Evolutionary conservation across 2,113 vertebrate genomes (phyloP).

Genomic region (Bettongia penicillata): DNA sequence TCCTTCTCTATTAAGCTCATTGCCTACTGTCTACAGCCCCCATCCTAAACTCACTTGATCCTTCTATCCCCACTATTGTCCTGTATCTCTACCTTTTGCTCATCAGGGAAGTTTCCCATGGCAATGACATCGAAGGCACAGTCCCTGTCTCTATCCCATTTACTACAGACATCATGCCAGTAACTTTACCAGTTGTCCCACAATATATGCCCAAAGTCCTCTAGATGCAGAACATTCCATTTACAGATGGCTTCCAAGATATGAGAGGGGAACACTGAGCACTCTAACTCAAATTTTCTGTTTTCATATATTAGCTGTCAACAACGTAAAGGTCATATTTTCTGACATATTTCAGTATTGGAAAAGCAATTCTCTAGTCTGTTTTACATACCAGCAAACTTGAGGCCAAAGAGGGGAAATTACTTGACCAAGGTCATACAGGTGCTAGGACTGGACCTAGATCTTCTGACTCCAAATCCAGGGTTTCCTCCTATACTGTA

Average conservation of each 20-base stretch:
- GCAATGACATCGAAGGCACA: not conserved
- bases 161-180: not conserved
- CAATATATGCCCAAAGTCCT: not conserved
- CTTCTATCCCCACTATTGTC: not conserved
- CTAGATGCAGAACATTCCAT: not conserved
- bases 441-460: not conserved
- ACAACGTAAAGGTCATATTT: not conserved
- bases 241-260: not conserved
- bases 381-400: not conserved
- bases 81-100: not conserved
- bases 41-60: conserved; percentile 5
- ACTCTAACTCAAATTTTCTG: not conserved
- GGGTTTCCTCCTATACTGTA: not conserved
- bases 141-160: not conserved
- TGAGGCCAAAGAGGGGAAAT: not conserved
- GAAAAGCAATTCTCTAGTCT: not conserved
- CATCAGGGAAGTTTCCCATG: not conserved
- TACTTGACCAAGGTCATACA: not conserved
- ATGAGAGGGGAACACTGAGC: not conserved
- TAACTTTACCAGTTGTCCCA: not conserved
- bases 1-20: not conserved
- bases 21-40: not conserved
- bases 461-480: not conserved
- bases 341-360: not conserved
- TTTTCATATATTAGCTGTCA: not conserved